Percentiles rank a stretch among this genome's conserved stretches.
These are phyloP conservation scores for Drosophila gaucha DNA, from an alignment of 2,888 invertebrate genomes.

Conservation along the genomic window DNA sequence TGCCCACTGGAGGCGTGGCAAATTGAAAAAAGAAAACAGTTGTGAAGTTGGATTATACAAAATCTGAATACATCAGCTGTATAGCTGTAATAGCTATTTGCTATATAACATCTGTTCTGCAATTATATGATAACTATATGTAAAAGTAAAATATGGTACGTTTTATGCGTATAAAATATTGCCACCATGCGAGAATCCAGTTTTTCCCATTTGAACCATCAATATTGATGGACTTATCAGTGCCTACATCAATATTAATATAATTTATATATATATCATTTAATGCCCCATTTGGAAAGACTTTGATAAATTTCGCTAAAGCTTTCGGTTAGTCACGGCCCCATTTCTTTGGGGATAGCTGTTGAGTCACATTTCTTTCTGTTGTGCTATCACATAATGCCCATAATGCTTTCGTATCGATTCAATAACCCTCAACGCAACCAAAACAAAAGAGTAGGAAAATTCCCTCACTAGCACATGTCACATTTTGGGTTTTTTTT, in stretches of 20 bases:
- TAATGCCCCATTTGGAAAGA: slow-evolving; percentile 3
- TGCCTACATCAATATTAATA: neutral
- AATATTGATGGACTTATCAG: neutral
- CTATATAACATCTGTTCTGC: neutral
- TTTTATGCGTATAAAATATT: too few relatives aligned
- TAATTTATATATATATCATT: neutral
- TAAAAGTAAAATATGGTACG: too few relatives aligned
- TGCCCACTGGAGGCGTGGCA: too few relatives aligned
- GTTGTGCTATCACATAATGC: slow-evolving; percentile 19
- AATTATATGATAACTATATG: neutral
- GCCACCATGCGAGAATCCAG: too few relatives aligned
- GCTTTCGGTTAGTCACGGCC: slow-evolving; percentile 7
- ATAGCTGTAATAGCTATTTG: too few relatives aligned
- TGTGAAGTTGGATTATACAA: too few relatives aligned
- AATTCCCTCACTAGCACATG: neutral
- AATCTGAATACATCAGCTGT: too few relatives aligned
- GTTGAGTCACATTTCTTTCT: slow-evolving; percentile 2
- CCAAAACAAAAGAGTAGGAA: neutral
- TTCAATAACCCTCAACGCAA: neutral
- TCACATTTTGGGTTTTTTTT: neutral
- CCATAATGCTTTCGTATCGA: slow-evolving; percentile 14
- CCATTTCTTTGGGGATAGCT: slow-evolving; percentile 4
- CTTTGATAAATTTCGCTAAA: neutral
- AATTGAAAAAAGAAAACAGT: too few relatives aligned
- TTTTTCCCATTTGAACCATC: neutral